Conservation (phyloP, 2,113 vertebrate genomes). For the Gambusia holbrooki region DNA sequence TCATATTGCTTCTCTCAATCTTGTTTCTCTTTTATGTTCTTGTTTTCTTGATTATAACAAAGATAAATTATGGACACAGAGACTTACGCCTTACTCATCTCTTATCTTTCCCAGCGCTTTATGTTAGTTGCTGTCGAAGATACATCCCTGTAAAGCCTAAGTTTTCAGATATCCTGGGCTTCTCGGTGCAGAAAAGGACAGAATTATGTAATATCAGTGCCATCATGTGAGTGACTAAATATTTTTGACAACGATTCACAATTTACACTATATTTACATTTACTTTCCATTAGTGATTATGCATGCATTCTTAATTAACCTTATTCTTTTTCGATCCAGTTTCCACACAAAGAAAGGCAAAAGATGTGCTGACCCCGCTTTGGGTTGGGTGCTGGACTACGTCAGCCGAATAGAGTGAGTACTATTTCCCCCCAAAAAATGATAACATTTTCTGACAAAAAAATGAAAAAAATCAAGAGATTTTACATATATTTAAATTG, state of each 20-base stretch:
- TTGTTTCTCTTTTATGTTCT: neutral
- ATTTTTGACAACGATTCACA: too few relatives aligned
- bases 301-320: too few relatives aligned
- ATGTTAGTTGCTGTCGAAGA: constrained; percentile 54
- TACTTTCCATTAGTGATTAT: too few relatives aligned
- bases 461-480: neutral
- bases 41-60: neutral
- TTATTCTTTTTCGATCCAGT: too few relatives aligned
- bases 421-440: too few relatives aligned
- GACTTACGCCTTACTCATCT: neutral
- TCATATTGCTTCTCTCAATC: neutral
- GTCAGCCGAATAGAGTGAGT: too few relatives aligned
- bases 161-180: constrained; percentile 26
- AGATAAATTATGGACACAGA: neutral
- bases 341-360: too few relatives aligned
- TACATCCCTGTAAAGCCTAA: constrained; percentile 37
- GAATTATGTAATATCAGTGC: constrained; percentile 62
- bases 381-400: too few relatives aligned
- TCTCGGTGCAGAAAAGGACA: constrained; percentile 55
- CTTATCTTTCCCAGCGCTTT: constrained; percentile 22
- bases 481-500: neutral
- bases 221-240: constrained; percentile 65
- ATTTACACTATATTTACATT: too few relatives aligned
- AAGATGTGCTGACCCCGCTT: too few relatives aligned
- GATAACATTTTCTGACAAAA: too few relatives aligned